Evolutionary conservation across 2,888 invertebrate genomes (phyloP), one percentile per base, ranked within the genome.

Genomic region (Neoscelio sp.): DNA sequence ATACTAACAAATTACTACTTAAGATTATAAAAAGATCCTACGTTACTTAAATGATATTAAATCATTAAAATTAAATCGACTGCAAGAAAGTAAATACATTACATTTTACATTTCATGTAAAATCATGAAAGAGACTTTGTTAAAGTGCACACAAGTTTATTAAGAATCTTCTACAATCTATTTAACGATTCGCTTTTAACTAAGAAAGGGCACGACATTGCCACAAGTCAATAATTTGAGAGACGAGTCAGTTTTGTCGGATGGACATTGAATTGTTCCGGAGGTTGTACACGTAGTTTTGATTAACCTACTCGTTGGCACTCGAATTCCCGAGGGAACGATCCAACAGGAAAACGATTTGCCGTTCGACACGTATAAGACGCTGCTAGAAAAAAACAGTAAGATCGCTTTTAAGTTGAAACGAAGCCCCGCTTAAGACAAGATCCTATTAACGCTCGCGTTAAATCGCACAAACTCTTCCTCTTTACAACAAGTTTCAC

Each of bases 341-440:
- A 58, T 58, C 30, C 20, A 20, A 20, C 20, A 5, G 42, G 78
- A 17, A 48, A 73, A 33, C 73, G 65, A 74, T 74, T 56, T 64
- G 48, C 28, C 38, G 68, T 15, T 33, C 17, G 40, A 76, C 67
- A 68, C 48, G 50, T 64, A 71, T 60, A 75, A 70, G 65, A 70
- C 48, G 54, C 4, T 60, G 64, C 68, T 38, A 28, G 52, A 6
- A 54, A 56, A 56, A 64, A 62, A 60, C 48, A 67, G 35, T 65
- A 68, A 62, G 76, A 76, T 76, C 30, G 54, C 82, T 85, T 85
- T 84, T 84, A 82, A 85, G 84, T 87, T 87, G 83, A 87, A 88
- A 83, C 81, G 88, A 88, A 88, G 87, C 88, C 88, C 80, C 78
- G 83, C 86, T 88, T 87, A 87, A 87, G 86, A 86, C 85, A 74